phyloP scores from a whole-genome alignment of 1,140 invertebrate genomes.

The Arion vulgaris region DNA sequence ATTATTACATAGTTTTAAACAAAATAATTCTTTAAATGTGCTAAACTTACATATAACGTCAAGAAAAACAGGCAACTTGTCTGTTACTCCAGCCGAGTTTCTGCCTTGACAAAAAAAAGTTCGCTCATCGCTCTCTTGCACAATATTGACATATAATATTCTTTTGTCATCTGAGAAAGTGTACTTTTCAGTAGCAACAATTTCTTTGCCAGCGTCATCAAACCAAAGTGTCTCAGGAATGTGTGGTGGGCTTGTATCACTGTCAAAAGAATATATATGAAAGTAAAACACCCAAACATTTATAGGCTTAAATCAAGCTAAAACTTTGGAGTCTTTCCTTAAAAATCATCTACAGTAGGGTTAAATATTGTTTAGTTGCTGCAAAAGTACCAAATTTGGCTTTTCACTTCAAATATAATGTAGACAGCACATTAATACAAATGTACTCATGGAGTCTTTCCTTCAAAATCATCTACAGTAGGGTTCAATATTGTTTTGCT shows the following conservation, averaged over 20 bases:
- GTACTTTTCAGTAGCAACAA: not conserved
- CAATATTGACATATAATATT: not conserved
- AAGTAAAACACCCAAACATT: not conserved
- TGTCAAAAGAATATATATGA: not conserved
- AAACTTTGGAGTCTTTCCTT: too few species aligned
- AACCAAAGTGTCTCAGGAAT: not conserved
- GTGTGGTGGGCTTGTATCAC: not conserved
- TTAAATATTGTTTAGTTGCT: too few species aligned
- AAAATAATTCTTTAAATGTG: not conserved
- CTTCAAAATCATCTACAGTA: too few species aligned
- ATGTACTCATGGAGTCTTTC: too few species aligned
- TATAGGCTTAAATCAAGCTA: too few species aligned
- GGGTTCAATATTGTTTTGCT: too few species aligned
- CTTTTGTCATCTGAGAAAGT: not conserved
- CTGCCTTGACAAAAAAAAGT: not conserved
- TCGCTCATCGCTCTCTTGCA: constrained; percentile 7
- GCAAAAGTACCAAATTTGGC: too few species aligned
- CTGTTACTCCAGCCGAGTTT: not conserved
- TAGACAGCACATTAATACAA: too few species aligned
- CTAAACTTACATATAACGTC: constrained; percentile 18
- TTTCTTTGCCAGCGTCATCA: not conserved
- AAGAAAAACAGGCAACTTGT: not conserved
- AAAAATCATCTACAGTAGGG: too few species aligned
- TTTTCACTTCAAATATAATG: too few species aligned
- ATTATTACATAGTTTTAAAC: too few species aligned